A percentile compares a stretch with the other conserved stretches of the same genome.
Evolutionary conservation across 1,140 invertebrate genomes (phyloP).

Genomic region (Drosophila pruinosa): DNA sequence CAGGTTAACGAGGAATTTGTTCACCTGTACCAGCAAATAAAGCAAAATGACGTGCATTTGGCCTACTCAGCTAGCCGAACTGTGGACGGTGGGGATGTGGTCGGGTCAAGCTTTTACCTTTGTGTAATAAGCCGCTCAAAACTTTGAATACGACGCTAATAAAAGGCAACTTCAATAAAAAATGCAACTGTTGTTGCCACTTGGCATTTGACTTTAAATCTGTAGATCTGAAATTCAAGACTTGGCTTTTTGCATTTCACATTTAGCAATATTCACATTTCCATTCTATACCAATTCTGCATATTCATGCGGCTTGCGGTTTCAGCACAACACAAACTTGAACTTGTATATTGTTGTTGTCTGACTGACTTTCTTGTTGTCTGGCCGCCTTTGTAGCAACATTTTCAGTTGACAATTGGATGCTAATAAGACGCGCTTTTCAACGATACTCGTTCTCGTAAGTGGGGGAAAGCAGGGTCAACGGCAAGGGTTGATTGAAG

Average conservation of each 20-base stretch:
- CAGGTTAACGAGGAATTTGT: constrained; percentile 24
- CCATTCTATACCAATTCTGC: constrained; percentile 20
- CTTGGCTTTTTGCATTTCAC: constrained; percentile 38
- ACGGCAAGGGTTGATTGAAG: not conserved
- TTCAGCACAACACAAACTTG: constrained; percentile 12
- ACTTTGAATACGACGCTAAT: constrained; percentile 46
- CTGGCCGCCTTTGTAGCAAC: constrained; percentile 25
- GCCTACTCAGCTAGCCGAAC: constrained; percentile 6
- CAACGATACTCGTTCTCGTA: not conserved
- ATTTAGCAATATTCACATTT: constrained; percentile 35
- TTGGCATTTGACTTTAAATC: constrained; percentile 28
- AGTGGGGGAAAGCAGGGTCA: not conserved
- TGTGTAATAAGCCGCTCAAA: constrained; percentile 52
- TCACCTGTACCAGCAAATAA: not conserved
- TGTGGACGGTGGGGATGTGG: not conserved
- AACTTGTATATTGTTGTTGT: constrained; percentile 21
- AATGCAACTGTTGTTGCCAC: constrained; percentile 17
- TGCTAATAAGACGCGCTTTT: constrained; percentile 47
- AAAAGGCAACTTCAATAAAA: constrained; percentile 57
- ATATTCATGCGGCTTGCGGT: constrained; percentile 49
- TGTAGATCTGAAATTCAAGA: constrained; percentile 29
- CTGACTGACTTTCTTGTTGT: too few species aligned
- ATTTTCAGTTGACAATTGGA: constrained; percentile 34
- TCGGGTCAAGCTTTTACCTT: constrained; percentile 7
- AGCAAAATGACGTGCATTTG: constrained; percentile 1